phyloP scores from a whole-genome alignment of 2,113 vertebrate species.

The Sorex araneus region DNA sequence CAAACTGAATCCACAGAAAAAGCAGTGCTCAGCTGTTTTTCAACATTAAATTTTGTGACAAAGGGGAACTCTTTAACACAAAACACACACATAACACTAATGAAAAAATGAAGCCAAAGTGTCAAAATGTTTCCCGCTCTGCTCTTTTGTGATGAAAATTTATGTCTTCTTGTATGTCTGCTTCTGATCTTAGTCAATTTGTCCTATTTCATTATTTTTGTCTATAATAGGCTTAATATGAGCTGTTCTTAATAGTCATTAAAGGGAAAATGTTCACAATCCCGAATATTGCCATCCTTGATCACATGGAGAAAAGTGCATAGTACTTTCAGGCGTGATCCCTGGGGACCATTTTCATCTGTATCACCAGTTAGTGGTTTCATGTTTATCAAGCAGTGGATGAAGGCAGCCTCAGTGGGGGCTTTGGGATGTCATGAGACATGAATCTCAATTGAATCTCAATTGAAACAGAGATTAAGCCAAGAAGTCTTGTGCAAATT shows the following conservation, averaged over 20 bases:
- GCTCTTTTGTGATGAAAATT: neutral
- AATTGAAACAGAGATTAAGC: neutral
- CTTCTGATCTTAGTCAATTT: neutral
- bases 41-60: constrained; percentile 12
- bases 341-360: neutral
- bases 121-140: neutral
- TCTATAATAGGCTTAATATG: constrained; percentile 25
- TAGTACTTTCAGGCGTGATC: neutral
- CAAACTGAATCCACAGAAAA: neutral
- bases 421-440: neutral
- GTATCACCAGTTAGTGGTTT: neutral
- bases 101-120: neutral
- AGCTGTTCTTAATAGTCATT: constrained; percentile 17
- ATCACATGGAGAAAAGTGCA: neutral
- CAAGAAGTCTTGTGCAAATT: neutral
- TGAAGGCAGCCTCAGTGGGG: neutral
- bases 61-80: neutral
- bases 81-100: neutral
- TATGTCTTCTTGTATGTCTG: constrained; percentile 7
- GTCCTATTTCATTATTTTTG: neutral
- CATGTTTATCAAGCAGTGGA: neutral
- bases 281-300: neutral
- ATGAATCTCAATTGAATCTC: neutral
- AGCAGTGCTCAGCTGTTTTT: neutral
- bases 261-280: neutral